Conservation (phyloP, 2,113 vertebrate species). For the Cyprinodon tularosa region DNA sequence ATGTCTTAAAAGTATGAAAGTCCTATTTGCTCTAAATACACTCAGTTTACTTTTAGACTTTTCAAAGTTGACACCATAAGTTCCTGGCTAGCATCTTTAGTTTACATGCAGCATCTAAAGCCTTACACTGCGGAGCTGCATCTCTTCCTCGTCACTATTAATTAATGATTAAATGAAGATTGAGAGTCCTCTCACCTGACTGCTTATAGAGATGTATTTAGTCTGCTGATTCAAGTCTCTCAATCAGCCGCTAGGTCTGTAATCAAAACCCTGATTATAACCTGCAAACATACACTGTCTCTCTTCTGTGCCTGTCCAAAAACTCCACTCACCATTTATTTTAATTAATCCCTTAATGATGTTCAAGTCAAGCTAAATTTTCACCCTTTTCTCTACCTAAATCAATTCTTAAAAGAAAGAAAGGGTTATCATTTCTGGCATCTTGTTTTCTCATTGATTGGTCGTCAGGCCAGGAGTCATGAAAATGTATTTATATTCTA, state of each 20-base stretch:
- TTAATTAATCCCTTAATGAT: slow-evolving; percentile 45
- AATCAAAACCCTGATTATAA: slow-evolving; percentile 68
- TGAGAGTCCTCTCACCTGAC: slow-evolving; percentile 58
- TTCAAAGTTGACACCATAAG: neutral
- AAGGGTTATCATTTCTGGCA: slow-evolving; percentile 1
- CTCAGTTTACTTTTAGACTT: slow-evolving; percentile 28
- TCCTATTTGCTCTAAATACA: slow-evolving; percentile 10
- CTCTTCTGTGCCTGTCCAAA: neutral
- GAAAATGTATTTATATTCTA: slow-evolving; percentile 4
- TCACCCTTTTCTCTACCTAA: neutral
- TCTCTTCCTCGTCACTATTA: slow-evolving; percentile 43
- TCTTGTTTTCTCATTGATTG: slow-evolving; percentile 29
- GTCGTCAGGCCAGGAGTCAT: slow-evolving; percentile 6
- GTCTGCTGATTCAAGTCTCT: slow-evolving; percentile 66
- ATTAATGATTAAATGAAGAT: slow-evolving; percentile 64
- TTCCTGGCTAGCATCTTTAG: neutral
- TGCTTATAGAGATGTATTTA: slow-evolving; percentile 58
- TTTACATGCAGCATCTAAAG: slow-evolving; percentile 8
- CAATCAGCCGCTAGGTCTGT: slow-evolving; percentile 55
- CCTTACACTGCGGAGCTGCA: slow-evolving; percentile 1
- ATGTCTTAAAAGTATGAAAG: slow-evolving; percentile 12
- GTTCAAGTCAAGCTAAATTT: slow-evolving; percentile 15
- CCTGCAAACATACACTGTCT: slow-evolving; percentile 32
- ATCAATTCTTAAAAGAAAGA: neutral
- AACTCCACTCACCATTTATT: slow-evolving; percentile 40